Evolutionary conservation across 2,888 invertebrate genomes (phyloP), one percentile per base, ranked within the genome.

Genomic region (Taenaris catops): DNA sequence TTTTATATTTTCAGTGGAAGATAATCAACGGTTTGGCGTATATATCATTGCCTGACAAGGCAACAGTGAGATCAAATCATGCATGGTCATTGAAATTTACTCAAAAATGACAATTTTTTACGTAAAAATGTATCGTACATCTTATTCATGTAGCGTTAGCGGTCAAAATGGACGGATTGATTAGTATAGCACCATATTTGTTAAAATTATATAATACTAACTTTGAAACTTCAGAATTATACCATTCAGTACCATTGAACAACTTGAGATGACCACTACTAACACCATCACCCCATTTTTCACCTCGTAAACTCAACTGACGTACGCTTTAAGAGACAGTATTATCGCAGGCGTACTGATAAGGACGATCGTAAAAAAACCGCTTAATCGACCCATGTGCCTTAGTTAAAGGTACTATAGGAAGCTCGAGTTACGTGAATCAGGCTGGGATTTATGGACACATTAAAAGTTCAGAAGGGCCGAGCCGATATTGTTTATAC

Each of bases 21-120:
- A 62, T 66, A 18, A 44, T 34, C 5, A 58, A 56, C 3, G 73
- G 71, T 5, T 48, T 66, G 11, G 59, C 65, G 3, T 48, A 63
- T 0, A 66, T 81, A 16, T 55, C 49, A 8, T 53, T 90, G 2
- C 89, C 89, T 1, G 63, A 80, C 33, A 78, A 70, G 53, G 64
- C 75, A 4, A 55, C 40, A 2, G 71, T 81, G 0, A 63, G 52
- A 33, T 83, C 81, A 4, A 46, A 72, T 23, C 48, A 78, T 50
- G 89, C 84, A 4, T 89, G 88, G 84, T 70, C 79, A 1, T 49
- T 89, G 7, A 87, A 73, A 34, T 51, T 72, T 38, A 49, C 49
- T 25, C 46, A 27, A 3, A 46, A 45, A 38, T 44, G 4, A 14
- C 14, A 14, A 14, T n/a, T n/a, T n/a, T n/a, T n/a, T n/a, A n/a